These are phyloP conservation scores for Lichenostomus cassidix DNA, from an alignment of 2,113 vertebrate species.

Conservation along the genomic window DNA sequence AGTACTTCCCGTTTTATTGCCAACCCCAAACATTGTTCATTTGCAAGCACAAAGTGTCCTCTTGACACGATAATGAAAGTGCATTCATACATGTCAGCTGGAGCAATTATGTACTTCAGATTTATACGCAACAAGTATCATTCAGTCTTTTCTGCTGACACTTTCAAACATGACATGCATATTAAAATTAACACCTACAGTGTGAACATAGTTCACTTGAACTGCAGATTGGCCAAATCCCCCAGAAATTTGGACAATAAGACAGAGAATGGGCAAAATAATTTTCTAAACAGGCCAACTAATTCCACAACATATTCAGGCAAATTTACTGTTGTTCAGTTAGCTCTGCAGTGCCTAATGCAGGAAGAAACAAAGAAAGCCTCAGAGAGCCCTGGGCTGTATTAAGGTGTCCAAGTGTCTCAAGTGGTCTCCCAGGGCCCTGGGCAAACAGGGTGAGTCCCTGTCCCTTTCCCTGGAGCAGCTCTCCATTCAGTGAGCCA, in stretches of 20 bases:
- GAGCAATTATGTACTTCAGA: constrained; percentile 79
- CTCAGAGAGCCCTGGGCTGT: neutral
- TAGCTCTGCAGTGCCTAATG: neutral
- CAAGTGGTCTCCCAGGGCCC: neutral
- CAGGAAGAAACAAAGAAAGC: neutral
- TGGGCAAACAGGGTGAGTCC: neutral
- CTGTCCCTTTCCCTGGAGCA: neutral
- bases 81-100: constrained; percentile 80
- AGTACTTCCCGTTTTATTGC: constrained; percentile 75
- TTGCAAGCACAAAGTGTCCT: constrained; percentile 78
- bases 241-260: neutral
- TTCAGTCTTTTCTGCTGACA: constrained; percentile 77
- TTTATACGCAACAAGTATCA: constrained; percentile 69
- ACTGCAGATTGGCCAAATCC: neutral
- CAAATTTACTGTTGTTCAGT: neutral
- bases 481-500: neutral
- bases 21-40: constrained; percentile 72
- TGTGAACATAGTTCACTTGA: neutral
- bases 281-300: neutral
- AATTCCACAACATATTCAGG: neutral
- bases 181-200: constrained; percentile 71
- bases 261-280: neutral
- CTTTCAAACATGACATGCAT: constrained; percentile 72
- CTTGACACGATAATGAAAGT: constrained; percentile 82
- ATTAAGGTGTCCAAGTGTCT: neutral